Evolutionary conservation across 1,140 invertebrate species (phyloP), one percentile per base, ranked within the genome.

Genomic region (Habropoda laboriosa): DNA sequence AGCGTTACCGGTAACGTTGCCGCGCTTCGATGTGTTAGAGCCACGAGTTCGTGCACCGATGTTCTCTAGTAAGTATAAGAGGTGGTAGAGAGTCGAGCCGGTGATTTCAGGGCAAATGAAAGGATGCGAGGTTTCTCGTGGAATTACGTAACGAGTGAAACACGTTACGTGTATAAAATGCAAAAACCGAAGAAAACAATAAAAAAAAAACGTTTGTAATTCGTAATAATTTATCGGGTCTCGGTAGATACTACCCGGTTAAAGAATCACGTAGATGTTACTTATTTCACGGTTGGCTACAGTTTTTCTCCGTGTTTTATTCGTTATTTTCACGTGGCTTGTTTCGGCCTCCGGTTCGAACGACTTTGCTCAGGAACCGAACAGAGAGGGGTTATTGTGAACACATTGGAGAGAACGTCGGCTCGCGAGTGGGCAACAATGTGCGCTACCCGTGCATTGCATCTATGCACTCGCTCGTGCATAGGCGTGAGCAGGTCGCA

Each of bases 401-500:
- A 24, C n/a, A 38, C 7, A n/a, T n/a, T n/a, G n/a, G n/a, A 21
- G 76, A 73, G 61, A 71, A 61, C 61, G 58, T 42, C 40, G 60
- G 32, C 64, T 77, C 49, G 67, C 55, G 84, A 79, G 80, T 86
- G 79, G 79, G 79, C 86, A 83, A 75, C 79, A 78, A 68, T 58
- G 79, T 63, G 40, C 24, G 30, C 38, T 72, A 64, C 67, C n/a
- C 42, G 66, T 70, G 73, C 67, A 72, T 80, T 53, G 71, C 55
- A 68, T 64, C 47, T 80, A 72, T 77, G 78, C 75, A 70, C 73
- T 81, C 58, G 79, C 60, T 67, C 60, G 72, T 66, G 82, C 61
- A 81, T 83, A 87, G 84, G 85, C 86, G 86, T 84, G 80, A 86
- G 80, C 85, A 87, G 87, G 82, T 87, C 87, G 86, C 64, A 76